phyloP scores from a whole-genome alignment of 2,797 vertebrate genomes.

The Loris lydekkerianus region DNA sequence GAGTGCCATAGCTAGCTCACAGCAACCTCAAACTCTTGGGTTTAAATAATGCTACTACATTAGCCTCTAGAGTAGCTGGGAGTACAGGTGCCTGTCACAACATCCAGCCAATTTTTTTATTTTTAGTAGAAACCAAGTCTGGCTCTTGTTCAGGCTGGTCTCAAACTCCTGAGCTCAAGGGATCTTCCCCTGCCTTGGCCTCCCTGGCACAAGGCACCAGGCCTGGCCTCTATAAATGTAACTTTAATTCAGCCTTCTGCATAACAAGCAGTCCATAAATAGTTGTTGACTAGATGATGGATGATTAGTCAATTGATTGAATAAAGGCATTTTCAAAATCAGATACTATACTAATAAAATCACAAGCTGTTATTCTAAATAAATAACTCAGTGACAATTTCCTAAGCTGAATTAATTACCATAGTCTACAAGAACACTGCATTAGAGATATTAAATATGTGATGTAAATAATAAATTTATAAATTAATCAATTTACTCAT shows the following conservation, averaged over 20 bases:
- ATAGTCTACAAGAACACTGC: slow-evolving; percentile 24
- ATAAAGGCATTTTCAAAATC: slow-evolving; percentile 70
- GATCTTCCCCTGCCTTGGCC: too few species aligned
- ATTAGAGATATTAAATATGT: slow-evolving; percentile 69
- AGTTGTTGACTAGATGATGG: slow-evolving; percentile 18
- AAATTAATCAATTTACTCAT: slow-evolving; percentile 63
- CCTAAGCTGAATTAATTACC: slow-evolving; percentile 60
- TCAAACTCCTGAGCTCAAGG: too few species aligned
- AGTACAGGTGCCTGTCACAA: too few species aligned
- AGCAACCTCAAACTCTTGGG: too few species aligned
- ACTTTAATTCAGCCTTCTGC: slow-evolving; percentile 42
- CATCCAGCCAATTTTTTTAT: too few species aligned
- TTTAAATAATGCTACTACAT: too few species aligned
- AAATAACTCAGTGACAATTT: slow-evolving; percentile 66
- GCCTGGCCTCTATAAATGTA: not conserved
- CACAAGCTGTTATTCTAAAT: slow-evolving; percentile 61
- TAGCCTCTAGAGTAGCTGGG: too few species aligned
- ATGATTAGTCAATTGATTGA: slow-evolving; percentile 60
- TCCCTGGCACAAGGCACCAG: not conserved
- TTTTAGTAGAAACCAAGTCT: too few species aligned
- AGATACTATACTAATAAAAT: slow-evolving; percentile 63
- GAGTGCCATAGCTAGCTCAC: too few species aligned
- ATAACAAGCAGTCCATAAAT: slow-evolving; percentile 59
- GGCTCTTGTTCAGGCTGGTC: too few species aligned
- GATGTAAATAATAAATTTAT: slow-evolving; percentile 64